These are phyloP conservation scores for Triops longicaudatus DNA, from an alignment of 1,140 invertebrate genomes.

Conservation along the genomic window DNA sequence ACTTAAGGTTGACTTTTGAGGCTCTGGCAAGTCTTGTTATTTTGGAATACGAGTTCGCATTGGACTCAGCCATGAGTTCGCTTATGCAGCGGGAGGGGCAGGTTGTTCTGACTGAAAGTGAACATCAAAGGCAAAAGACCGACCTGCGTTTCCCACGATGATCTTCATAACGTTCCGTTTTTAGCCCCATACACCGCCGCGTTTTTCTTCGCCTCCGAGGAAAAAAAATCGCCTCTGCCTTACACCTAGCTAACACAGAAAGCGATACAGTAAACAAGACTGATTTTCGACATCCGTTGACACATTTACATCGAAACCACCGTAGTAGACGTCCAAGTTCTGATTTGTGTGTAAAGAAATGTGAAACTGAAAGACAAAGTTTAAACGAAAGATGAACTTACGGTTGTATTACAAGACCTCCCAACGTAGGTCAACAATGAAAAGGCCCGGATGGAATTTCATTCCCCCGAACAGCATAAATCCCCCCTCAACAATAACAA, in stretches of 20 bases:
- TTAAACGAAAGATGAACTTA: background rate
- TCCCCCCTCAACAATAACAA: background rate
- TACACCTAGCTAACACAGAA: no score
- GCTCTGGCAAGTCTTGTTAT: background rate
- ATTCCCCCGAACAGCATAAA: background rate
- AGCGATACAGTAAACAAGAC: no score
- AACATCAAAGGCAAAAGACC: conserved; percentile 15
- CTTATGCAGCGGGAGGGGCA: conserved; percentile 7
- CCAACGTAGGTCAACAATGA: conserved; percentile 12
- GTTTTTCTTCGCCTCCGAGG: background rate
- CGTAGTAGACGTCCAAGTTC: background rate
- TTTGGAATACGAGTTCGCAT: background rate
- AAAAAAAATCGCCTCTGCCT: background rate
- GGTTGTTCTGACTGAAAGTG: background rate
- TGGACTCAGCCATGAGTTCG: background rate
- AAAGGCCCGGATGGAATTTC: conserved; percentile 11
- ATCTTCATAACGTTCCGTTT: conserved; percentile 12
- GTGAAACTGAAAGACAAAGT: background rate
- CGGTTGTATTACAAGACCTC: background rate
- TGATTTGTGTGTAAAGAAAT: background rate
- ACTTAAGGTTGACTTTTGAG: background rate
- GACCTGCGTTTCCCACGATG: conserved; percentile 5
- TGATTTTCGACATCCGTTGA: no score
- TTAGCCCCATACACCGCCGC: background rate
- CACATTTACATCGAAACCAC: background rate